Base-by-base conservation (phyloP, 2,797 vertebrate genomes). In the Poecilia wingei region DNA sequence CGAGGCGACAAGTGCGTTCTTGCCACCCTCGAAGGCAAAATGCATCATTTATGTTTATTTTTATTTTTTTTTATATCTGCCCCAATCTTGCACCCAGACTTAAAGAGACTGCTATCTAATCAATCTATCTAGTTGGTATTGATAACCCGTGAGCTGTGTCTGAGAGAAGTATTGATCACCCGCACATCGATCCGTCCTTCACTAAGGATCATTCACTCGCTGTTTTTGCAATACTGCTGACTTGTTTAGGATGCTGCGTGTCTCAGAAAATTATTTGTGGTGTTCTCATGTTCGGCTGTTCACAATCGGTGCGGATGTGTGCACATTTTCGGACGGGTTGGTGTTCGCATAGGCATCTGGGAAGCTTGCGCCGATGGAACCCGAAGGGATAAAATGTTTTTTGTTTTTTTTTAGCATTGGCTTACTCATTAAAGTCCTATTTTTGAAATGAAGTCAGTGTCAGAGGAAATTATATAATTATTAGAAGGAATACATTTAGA, bases 81-180 rank as follows among this genome's bases (percentile, higher is more conserved):
- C 57, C 55, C 31, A 59, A 53, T 18, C 68, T 28, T n/a, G n/a
- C 36, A 79, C 49, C 77, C 59, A 55, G 72, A 74, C 80, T 80
- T 73, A 72, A 81, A 85, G 79, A 78, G 79, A 83, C 80, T 47
- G 45, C 51, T 72, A 71, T 75, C 64, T 1, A 76, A 79, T 89
- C 80, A 74, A 88, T 84, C 64, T 83, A 79, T 86, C 86, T 69
- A 82, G 86, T 5, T 66, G 79, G 76, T 84, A 85, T 89, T 74
- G 79, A 89, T 87, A 89, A 75, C 77, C 72, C 74, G 76, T 79
- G 80, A 76, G 68, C 70, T 46, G 75, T 22, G 80, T 87, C 77
- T 81, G 83, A 86, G 87, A 82, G 77, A 84, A 55, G 79, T 75
- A 90, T 88, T 18, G 83, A 91, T 84, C 46, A 31, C 79, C 13